Conservation (phyloP, 2,888 invertebrate species). For the Caenorhabditis sinica region DNA sequence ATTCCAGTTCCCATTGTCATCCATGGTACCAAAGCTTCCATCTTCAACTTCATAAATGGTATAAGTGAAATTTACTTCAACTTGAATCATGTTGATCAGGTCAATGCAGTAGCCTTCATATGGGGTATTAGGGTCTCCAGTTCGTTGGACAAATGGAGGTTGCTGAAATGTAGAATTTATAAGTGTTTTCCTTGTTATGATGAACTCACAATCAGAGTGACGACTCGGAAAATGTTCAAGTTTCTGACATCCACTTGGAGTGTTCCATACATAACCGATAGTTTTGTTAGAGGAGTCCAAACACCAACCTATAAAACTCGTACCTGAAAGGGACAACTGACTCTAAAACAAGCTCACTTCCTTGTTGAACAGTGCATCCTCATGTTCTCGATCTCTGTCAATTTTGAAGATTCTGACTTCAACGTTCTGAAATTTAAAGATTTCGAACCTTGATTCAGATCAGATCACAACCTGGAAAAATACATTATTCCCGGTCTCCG, state of each 20-base stretch:
- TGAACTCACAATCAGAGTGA: constrained; percentile 77
- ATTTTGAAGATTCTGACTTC: constrained; percentile 76
- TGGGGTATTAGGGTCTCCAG: constrained; percentile 66
- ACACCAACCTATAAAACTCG: constrained; percentile 78
- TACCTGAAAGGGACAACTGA: neutral
- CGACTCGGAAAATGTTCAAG: constrained; percentile 79
- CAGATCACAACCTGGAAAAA: constrained; percentile 57
- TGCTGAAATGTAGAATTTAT: constrained; percentile 84
- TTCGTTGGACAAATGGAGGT: constrained; percentile 85
- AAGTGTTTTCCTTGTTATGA: constrained; percentile 3
- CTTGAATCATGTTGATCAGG: constrained; percentile 91
- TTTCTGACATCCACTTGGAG: constrained; percentile 78
- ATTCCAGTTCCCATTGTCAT: constrained; percentile 91
- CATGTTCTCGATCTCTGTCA: constrained; percentile 72
- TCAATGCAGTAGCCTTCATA: constrained; percentile 93
- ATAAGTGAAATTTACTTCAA: constrained; percentile 92
- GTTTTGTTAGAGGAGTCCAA: constrained; percentile 78
- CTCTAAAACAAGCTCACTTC: constrained; percentile 65
- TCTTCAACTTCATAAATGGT: constrained; percentile 90
- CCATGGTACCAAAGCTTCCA: constrained; percentile 92
- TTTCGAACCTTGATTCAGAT: too few relatives aligned
- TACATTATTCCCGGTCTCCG: constrained; percentile 48
- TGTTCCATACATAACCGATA: constrained; percentile 76
- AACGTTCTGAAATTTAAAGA: constrained; percentile 69
- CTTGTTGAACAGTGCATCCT: constrained; percentile 79